Percentiles rank a stretch among this genome's conserved stretches.
Conservation (phyloP, 2,888 invertebrate species). For the Metacarcinus magister region DNA sequence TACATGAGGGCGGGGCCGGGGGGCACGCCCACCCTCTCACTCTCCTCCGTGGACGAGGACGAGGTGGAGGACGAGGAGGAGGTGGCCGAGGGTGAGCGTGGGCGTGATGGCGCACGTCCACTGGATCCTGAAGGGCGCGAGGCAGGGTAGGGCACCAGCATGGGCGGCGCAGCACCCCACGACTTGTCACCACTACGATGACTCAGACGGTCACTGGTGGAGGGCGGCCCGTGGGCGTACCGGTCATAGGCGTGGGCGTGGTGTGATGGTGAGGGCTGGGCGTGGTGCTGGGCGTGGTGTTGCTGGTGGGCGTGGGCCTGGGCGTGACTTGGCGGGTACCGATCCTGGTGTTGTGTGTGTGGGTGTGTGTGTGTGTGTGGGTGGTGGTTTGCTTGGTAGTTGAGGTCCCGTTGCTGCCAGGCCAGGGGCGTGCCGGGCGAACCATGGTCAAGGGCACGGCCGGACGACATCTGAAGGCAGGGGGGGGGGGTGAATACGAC, state of each 20-base stretch:
- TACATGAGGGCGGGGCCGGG: slow-evolving; percentile 67
- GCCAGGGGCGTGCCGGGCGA: slow-evolving; percentile 82
- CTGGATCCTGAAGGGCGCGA: slow-evolving; percentile 71
- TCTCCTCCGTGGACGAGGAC: slow-evolving; percentile 74
- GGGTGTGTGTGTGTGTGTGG: slow-evolving; percentile 75
- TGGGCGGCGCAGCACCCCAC: slow-evolving; percentile 71
- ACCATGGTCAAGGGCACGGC: slow-evolving; percentile 73
- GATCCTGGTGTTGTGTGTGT: not conserved
- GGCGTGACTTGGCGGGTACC: not conserved
- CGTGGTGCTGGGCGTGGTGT: not conserved
- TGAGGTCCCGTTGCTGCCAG: slow-evolving; percentile 82
- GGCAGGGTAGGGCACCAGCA: slow-evolving; percentile 72
- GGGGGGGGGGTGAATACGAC: not conserved
- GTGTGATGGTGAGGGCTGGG: not conserved
- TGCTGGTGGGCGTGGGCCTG: no score
- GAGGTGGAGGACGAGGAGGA: slow-evolving; percentile 73
- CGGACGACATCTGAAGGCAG: slow-evolving; percentile 43
- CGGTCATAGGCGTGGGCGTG: not conserved
- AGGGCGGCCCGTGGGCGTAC: slow-evolving; percentile 69
- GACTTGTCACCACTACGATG: slow-evolving; percentile 80
- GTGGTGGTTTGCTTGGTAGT: slow-evolving; percentile 81
- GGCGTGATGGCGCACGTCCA: slow-evolving; percentile 75
- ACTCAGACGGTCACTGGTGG: slow-evolving; percentile 81
- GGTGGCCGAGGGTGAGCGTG: slow-evolving; percentile 76
- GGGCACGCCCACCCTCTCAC: slow-evolving; percentile 69